A percentile compares a stretch with the other conserved stretches of the same genome.
Conservation (phyloP, 2,888 invertebrate genomes). For the Cacoxenus indagator region DNA sequence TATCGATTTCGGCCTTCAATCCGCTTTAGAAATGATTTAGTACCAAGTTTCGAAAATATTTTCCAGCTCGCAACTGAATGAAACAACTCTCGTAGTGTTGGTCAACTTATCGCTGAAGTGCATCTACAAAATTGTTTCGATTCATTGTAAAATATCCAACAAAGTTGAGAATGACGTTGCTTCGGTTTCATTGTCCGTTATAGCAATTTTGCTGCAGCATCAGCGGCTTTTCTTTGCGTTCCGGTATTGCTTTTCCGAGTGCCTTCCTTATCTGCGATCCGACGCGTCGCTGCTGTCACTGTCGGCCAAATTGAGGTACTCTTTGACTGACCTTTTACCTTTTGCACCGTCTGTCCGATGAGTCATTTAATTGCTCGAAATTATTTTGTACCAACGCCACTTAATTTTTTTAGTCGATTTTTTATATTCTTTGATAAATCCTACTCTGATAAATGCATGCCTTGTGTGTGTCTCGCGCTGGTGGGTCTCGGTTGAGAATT, state of each 20-base stretch:
- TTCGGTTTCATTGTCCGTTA: conserved; percentile 32
- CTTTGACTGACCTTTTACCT: background rate
- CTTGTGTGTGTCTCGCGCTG: background rate
- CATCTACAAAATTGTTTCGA: conserved; percentile 44
- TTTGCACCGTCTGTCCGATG: conserved; percentile 35
- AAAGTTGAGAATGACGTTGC: conserved; percentile 27
- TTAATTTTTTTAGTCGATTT: no score
- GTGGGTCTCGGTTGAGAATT: background rate
- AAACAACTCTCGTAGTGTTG: conserved; percentile 38
- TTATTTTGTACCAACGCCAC: conserved; percentile 45
- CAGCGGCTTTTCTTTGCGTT: conserved; percentile 16
- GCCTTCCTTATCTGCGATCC: background rate
- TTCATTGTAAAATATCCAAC: conserved; percentile 44
- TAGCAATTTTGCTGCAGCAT: conserved; percentile 26
- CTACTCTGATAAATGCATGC: background rate
- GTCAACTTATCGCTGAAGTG: conserved; percentile 31
- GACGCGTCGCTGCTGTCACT: conserved; percentile 12
- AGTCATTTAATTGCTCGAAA: conserved; percentile 61
- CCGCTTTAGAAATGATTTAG: conserved; percentile 39
- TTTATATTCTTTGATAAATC: conserved; percentile 21
- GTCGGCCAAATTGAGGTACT: background rate
- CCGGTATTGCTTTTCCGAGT: background rate
- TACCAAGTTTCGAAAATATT: conserved; percentile 4
- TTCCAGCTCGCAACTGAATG: conserved; percentile 40
- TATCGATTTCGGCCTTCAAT: conserved; percentile 52